Base-by-base conservation (phyloP, 2,797 vertebrate genomes). In the Chelmon rostratus region DNA sequence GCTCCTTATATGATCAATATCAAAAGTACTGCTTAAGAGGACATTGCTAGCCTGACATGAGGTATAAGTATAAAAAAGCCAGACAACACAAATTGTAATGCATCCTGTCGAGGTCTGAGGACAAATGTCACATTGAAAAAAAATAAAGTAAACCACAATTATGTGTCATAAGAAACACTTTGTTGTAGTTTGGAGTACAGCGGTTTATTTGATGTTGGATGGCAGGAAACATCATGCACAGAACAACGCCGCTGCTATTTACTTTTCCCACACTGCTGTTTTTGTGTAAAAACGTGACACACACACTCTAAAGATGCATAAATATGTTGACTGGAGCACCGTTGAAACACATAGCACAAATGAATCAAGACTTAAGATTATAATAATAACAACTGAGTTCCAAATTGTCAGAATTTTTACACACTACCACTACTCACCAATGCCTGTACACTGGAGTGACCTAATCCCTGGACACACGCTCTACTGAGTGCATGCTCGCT, bases 141-240 rank as follows among this genome's bases (percentile, higher is more conserved):
- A 10, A 62, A 6, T n/a, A 46, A 70, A 49, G 52, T 66, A 46
- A 37, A 76, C 53, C 64, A 49, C 73, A 62, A 54, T 19, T 19
- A 57, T 7, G 5, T n/a, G 12, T 68, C 23, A 35, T 11, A 58
- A 74, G 37, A 82, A 33, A 54, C 49, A 56, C 42, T 4, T 53
- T 1, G 2, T 31, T 56, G 37, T 23, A 23, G 33, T 33, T 66
- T 18, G 19, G 35, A 57, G 47, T 19, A 0, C 2, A 28, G 81
- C 6, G 70, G 61, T 78, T 83, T 47, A 40, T 76, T 81, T 86
- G 68, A 82, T 70, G 86, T 54, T 23, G 16, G 37, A 47, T 54
- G 74, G 25, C 86, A 89, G 91, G 84, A 90, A 86, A 49, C 44
- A 7, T 64, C 44, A 54, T 1, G 53, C 18, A 58, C 12, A 33